Evolutionary conservation across 1,140 invertebrate species (phyloP), one percentile per base, ranked within the genome.

Genomic region (Phymorhynchus buccinoides): DNA sequence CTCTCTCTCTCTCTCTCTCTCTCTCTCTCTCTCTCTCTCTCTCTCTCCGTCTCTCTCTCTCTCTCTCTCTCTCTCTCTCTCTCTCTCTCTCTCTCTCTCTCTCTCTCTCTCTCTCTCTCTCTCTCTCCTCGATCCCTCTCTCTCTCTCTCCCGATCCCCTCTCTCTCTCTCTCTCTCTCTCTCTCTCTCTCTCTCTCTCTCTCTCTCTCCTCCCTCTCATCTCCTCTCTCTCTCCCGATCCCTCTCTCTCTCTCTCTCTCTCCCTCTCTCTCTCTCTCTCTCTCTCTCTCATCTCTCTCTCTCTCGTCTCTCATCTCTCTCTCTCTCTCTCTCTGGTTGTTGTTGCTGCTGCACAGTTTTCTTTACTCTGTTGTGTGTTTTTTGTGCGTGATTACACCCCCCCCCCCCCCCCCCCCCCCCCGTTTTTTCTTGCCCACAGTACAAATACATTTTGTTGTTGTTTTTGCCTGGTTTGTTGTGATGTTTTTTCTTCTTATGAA

Each of bases 61-160:
- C 35, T 12, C 41, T 80, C 78, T 37, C 41, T 80, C 4, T n/a
- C 32, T 37, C 32, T 14, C 32, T 82, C 52, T 32, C 4, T 1
- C 80, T 30, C 80, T 82, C 44, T 52, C 30, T 62, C 80, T n/a
- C 52, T n/a, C 56, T 30, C 30, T 56, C 35, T 56, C 41, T 56
- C 41, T 44, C 56, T 44, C 41, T 32, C 52, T 44, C 56, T n/a
- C 30, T 14, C 18, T 18, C 44, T 18, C 6, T 18, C 44, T 18
- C 44, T 48, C 7, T 18, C 18, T 6, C 18, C 44, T 48, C 44
- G 6, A 6, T 48, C 44, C 44, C 6, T 48, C 44, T 48, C 18
- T 48, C 6, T 48, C 44, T 48, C 44, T 9, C 44, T 48, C 44
- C 44, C 44, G 6, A 18, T 1, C 16, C 27, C 27, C 41, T 52